Evolutionary conservation across 2,888 invertebrate species (phyloP).

Genomic region (Hylaea fasciaria): DNA sequence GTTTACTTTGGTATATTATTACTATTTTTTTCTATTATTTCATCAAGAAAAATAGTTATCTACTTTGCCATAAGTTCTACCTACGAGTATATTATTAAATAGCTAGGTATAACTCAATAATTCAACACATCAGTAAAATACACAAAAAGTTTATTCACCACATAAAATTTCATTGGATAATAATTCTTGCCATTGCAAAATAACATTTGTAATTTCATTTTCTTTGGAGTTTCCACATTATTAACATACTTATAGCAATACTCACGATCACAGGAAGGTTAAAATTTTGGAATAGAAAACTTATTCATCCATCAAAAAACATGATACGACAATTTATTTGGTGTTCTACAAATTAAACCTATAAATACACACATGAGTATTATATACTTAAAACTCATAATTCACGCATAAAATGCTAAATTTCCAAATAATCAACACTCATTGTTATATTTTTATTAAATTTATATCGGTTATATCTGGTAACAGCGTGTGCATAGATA

Average conservation of each 20-base stretch:
- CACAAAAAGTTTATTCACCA: conserved; percentile 84
- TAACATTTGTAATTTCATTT: conserved; percentile 77
- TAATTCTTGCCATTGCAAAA: conserved; percentile 78
- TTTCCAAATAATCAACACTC: conserved; percentile 12
- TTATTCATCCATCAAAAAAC: conserved; percentile 67
- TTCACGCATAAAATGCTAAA: conserved; percentile 7
- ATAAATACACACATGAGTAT: conserved; percentile 63
- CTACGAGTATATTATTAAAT: not conserved
- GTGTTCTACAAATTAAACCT: conserved; percentile 76
- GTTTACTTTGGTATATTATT: too few relatives aligned
- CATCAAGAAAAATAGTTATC: not conserved
- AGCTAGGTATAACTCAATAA: conserved; percentile 1
- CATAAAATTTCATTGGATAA: conserved; percentile 79
- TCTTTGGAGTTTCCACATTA: conserved; percentile 76
- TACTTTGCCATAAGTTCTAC: not conserved
- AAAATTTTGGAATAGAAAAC: conserved; percentile 82
- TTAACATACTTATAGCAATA: conserved; percentile 73
- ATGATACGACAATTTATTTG: conserved; percentile 63
- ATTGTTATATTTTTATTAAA: conserved; percentile 14
- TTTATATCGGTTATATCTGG: conserved; percentile 13
- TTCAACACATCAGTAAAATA: conserved; percentile 61
- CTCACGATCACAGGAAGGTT: conserved; percentile 83
- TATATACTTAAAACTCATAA: conserved; percentile 49
- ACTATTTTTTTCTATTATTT: too few relatives aligned
- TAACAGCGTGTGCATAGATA: conserved; percentile 27